A percentile compares a stretch with the other conserved stretches of the same genome.
phyloP scores from a whole-genome alignment of 2,797 vertebrate genomes.

The Scleropages formosus region DNA sequence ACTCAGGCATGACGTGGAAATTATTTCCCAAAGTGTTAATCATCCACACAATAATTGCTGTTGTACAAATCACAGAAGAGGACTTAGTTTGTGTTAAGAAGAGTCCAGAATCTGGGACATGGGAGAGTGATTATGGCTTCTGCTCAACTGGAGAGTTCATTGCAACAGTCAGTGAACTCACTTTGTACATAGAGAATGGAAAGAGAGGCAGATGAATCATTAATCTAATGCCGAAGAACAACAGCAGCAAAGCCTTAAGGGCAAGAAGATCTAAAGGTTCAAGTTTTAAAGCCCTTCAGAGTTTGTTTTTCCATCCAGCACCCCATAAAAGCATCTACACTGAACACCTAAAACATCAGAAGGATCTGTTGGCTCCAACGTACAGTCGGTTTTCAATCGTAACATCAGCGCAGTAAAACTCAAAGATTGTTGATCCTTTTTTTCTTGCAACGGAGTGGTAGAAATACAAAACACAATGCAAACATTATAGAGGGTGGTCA shows the following conservation, averaged over 20 bases:
- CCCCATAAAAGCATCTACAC: background rate
- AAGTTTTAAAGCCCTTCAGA: background rate
- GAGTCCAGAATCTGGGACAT: background rate
- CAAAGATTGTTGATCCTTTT: background rate
- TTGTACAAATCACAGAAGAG: too few relatives aligned
- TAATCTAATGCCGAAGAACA: background rate
- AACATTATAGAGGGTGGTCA: too few relatives aligned
- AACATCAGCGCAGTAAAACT: background rate
- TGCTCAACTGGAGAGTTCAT: too few relatives aligned
- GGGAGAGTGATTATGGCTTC: conserved; percentile 12
- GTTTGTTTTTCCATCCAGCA: background rate
- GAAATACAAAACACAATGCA: too few relatives aligned
- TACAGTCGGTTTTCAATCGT: background rate
- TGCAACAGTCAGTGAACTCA: background rate
- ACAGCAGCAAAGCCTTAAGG: background rate
- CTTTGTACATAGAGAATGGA: background rate
- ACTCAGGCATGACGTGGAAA: too few relatives aligned
- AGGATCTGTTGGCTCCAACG: too few relatives aligned
- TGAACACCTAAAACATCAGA: too few relatives aligned
- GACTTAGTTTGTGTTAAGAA: too few relatives aligned
- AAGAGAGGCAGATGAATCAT: background rate
- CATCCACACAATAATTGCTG: too few relatives aligned
- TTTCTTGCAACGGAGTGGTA: background rate
- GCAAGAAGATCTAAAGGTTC: background rate
- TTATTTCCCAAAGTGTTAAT: too few relatives aligned